Evolutionary conservation across 2,113 vertebrate genomes (phyloP), one percentile per base, ranked within the genome.

Genomic region (Hoplias malabaricus): DNA sequence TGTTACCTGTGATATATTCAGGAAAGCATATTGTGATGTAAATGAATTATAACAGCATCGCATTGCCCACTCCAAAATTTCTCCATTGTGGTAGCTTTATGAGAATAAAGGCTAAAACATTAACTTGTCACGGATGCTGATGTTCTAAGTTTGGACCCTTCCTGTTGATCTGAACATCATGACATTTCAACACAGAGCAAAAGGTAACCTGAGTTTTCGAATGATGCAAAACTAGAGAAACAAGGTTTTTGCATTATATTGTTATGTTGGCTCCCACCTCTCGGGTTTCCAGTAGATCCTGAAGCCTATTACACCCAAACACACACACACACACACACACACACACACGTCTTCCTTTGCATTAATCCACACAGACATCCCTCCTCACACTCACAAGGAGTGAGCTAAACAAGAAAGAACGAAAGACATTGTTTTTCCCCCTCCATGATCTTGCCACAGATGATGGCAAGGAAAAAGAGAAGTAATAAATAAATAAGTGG

Each of bases 311-410:
- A 62, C 46, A 53, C 59, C 36, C 69, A 3, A 1, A 84, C 14
- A 70, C 33, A 70, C 36, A 73, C 61, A 43, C 27, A 14, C 57
- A 72, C 57, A n/a, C 38, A 13, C 69, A 66, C 71, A 75, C 43
- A 34, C 54, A 2, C 13, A 61, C 38, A 42, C 56, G 42, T 14
- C 19, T 27, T 14, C 56, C 21, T 16, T 27, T 13, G 31, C 31
- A 61, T 61, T 48, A 48, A 48, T 48, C 43, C 43, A 48, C 43
- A n/a, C 16, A 14, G 48, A 53, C n/a, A 53, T 21, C 2, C 48
- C 48, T 53, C 48, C 43, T 48, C 16, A 48, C 16, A 4, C 43
- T 2, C 42, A 14, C 16, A 5, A n/a, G 43, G 4, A 19, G 16
- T 48, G 43, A 19, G 14, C 14, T 48, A 3, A 48, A 11, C 16